Evolutionary conservation across 2,888 invertebrate species (phyloP), one percentile per base, ranked within the genome.

Genomic region (Polylopha cassiicola): DNA sequence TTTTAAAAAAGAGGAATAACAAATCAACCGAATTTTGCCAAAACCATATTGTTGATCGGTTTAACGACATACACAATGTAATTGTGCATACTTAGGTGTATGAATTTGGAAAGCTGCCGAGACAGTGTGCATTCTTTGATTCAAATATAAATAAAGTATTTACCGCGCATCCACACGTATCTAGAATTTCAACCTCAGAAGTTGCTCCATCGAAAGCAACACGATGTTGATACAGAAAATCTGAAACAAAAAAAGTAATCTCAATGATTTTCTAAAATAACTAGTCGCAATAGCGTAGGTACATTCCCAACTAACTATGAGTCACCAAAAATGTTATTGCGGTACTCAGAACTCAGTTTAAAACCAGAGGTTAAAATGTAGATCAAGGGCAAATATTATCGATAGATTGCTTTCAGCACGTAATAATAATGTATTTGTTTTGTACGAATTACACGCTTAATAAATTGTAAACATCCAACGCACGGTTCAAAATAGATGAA

Each of bases 161-260:
- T 87, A 93, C 93, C 87, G 89, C 90, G 81, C 91, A 92, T 73
- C 91, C 92, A 58, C 92, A 92, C 47, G 91, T 92, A 75, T 92
- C 93, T 76, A 91, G 84, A 61, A 91, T 91, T 81, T 92, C 93
- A 53, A 92, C 90, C 79, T 92, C 92, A 44, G 92, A 91, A 45
- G 90, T 89, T 48, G 89, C 91, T 61, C 90, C 91, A 67, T 92
- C 92, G 69, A 92, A 91, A 46, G 91, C 90, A 46, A 92, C 91
- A 56, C 90, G 90, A 70, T 93, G 92, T 65, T 92, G 89, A 73
- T 93, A 93, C 43, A 92, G 87, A 71, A 92, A 91, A 88, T 92
- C 92, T 92, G 89, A 47, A 88, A 67, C 61, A 63, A 72, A 53
- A 23, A 15, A 17, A n/a, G n/a, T n/a, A n/a, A n/a, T n/a, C n/a